phyloP scores from a whole-genome alignment of 2,113 vertebrate species.

The Odontophorus gujanensis region DNA sequence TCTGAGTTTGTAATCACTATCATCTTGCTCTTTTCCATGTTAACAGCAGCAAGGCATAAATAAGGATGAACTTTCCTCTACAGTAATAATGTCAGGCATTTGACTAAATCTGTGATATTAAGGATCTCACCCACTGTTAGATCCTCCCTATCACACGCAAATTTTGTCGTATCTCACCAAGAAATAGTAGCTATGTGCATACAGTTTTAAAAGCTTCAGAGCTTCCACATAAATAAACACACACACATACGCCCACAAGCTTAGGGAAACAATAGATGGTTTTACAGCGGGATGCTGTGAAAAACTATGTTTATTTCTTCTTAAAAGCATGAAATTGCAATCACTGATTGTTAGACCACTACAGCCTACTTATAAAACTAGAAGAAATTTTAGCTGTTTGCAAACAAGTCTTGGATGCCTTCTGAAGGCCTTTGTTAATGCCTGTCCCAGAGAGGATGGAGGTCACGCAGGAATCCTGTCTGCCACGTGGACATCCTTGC shows the following conservation, averaged over 20 bases:
- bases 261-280: constrained; percentile 46
- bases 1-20: constrained; percentile 5
- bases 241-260: not conserved
- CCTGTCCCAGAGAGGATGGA: not conserved
- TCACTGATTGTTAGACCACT: constrained; percentile 60
- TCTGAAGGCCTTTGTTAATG: constrained; percentile 17
- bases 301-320: constrained; percentile 47
- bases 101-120: not conserved
- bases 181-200: constrained; percentile 33
- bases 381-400: constrained; percentile 52
- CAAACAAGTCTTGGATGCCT: constrained; percentile 36
- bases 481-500: not conserved
- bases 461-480: not conserved
- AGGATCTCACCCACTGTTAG: not conserved
- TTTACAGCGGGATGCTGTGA: constrained; percentile 55
- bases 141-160: not conserved
- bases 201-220: constrained; percentile 13
- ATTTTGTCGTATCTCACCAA: not conserved
- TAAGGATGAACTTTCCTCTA: constrained; percentile 1
- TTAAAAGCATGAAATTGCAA: constrained; percentile 60
- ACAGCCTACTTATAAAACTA: constrained; percentile 20
- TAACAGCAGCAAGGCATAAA: constrained; percentile 34
- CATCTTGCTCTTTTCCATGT: constrained; percentile 27
- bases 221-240: constrained; percentile 46
- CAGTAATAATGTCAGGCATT: not conserved